Evolutionary conservation across 2,797 vertebrate genomes (phyloP).

Genomic region (Phalloptychus januarius): DNA sequence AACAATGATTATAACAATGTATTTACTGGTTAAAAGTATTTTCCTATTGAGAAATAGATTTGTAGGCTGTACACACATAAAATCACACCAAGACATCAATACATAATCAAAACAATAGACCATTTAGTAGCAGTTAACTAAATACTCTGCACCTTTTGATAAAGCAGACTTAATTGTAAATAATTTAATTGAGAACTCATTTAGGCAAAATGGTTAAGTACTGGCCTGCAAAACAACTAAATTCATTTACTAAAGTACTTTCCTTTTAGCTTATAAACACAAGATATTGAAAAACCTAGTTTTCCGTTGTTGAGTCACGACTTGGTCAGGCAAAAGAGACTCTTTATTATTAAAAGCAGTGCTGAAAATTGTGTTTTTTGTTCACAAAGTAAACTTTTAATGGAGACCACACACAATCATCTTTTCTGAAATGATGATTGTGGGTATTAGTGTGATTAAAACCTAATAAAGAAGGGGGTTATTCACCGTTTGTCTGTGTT

Average conservation of each 20-base stretch:
- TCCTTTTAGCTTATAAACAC: background rate
- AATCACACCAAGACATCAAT: background rate
- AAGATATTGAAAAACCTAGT: background rate
- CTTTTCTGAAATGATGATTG: slow-evolving; percentile 3
- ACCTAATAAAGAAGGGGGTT: slow-evolving; percentile 17
- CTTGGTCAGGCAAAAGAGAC: background rate
- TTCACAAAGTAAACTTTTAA: slow-evolving; percentile 1
- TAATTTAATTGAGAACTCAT: background rate
- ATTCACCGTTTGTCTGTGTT: slow-evolving; percentile 33
- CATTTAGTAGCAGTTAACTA: background rate
- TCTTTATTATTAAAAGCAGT: background rate
- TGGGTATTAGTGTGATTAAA: slow-evolving; percentile 10
- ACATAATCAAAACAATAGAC: background rate
- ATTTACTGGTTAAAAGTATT: background rate
- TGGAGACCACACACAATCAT: background rate
- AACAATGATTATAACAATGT: background rate
- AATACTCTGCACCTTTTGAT: background rate
- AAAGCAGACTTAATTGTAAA: background rate
- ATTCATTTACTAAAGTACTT: background rate
- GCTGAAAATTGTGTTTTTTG: background rate
- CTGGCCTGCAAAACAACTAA: background rate
- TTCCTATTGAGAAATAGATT: background rate
- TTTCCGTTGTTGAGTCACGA: background rate
- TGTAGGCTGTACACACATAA: background rate
- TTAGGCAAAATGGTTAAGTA: background rate